Evolutionary conservation across 2,888 invertebrate species (phyloP), one percentile per base, ranked within the genome.

Genomic region (Cataglyphis rosenhaueri): DNA sequence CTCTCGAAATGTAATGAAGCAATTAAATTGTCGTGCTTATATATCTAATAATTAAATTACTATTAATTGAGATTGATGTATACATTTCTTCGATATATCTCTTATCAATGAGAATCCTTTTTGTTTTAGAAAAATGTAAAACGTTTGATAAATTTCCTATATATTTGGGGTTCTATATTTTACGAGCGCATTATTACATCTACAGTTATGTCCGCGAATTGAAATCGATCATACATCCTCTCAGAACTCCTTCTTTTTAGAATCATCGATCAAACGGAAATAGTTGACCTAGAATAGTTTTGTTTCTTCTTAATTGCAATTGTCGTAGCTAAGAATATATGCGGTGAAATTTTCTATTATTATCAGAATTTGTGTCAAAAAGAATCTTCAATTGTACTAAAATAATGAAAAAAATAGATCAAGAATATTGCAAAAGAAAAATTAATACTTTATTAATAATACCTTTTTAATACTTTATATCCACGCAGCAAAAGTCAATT

Each of bases 241-340:
- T 15, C 32, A 41, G 21, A 48, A 52, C 41, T 12, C 6, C 57
- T 57, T 3, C 55, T 66, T 75, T 15, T 10, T 41, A 15, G 18
- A 66, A 35, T 78, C 29, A 70, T 70, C 59, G 78, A 70, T 78
- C n/a, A 29, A 8, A 38, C 25, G 68, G 55, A 78, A 70, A 59
- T 78, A 70, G 57, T 32, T 70, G 71, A 68, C 25, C 32, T 57
- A n/a, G 32, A 41, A 32, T 3, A 21, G 18, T 35, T 70, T 59
- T 70, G 35, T 32, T 18, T 41, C 25, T 76, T 64, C 9, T 66
- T 55, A 55, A 66, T 78, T 21, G 41, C 41, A 8, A 15, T 15
- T 38, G 10, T 38, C 10, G 0, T 3, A 70, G 15, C 5, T 55
- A n/a, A 3, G 0, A 44, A 59, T 32, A 41, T 59, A 15, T 3